Conservation (phyloP, 30 jellyfish, hydroid and myxozoan genomes). For the Aurelia aurita region DNA sequence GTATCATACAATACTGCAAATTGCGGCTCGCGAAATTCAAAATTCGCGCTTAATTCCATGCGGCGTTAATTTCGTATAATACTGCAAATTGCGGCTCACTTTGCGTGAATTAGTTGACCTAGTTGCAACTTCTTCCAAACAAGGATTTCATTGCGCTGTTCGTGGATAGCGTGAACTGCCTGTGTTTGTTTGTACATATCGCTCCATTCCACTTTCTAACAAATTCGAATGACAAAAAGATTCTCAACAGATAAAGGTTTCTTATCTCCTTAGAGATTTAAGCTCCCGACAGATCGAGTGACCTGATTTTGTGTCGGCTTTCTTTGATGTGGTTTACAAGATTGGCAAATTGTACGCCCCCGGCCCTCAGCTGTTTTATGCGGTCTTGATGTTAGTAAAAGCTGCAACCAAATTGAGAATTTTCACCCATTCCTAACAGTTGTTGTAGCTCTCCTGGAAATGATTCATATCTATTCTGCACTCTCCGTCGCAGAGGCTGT, state of each 20-base stretch:
- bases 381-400: not conserved
- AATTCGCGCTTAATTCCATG: no score
- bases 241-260: constrained; percentile 28
- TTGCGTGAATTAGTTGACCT: no score
- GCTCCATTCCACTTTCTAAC: not conserved
- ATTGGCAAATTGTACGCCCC: constrained; percentile 17
- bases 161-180: not conserved
- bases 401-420: not conserved
- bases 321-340: constrained; percentile 28
- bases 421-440: not conserved
- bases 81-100: no score
- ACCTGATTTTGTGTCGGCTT: constrained; percentile 49
- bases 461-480: no score
- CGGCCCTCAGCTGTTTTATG: constrained; percentile 20
- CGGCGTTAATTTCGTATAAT: no score
- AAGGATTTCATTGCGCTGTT: no score
- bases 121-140: no score
- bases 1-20: no score
- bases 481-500: no score
- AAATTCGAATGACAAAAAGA: constrained; percentile 15
- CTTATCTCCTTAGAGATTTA: constrained; percentile 36
- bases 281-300: constrained; percentile 34
- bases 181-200: not conserved
- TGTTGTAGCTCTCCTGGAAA: no score
- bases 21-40: no score